A percentile compares a stretch with the other conserved stretches of the same genome.
These are phyloP conservation scores for Micronycteris hirsuta DNA, from an alignment of 2,113 vertebrate species.

Conservation along the genomic window DNA sequence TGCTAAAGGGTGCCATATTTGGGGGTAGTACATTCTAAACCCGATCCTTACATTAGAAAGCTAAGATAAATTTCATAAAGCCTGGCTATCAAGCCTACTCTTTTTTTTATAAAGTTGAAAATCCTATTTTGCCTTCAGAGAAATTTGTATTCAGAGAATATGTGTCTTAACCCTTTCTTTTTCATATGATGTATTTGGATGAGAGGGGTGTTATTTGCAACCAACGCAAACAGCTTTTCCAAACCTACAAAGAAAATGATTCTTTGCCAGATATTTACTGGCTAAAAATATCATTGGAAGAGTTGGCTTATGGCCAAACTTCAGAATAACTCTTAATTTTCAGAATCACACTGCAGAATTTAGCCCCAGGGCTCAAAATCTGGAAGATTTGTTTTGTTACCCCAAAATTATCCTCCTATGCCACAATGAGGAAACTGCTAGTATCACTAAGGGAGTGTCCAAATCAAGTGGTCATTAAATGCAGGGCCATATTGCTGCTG, in stretches of 20 bases:
- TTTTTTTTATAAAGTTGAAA: neutral
- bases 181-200: neutral
- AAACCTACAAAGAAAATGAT: neutral
- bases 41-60: neutral
- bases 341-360: neutral
- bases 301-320: neutral
- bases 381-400: neutral
- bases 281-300: neutral
- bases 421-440: neutral
- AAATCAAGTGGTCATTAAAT: neutral
- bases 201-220: neutral
- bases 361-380: neutral
- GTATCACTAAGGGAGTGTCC: neutral
- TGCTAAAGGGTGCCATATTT: neutral
- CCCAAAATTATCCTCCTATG: neutral
- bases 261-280: neutral
- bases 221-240: neutral
- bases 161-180: neutral
- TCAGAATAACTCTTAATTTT: neutral
- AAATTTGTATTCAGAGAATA: neutral
- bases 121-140: neutral
- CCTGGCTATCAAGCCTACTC: neutral
- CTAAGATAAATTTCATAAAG: neutral
- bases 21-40: neutral
- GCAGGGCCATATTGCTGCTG: neutral